Evolutionary conservation across 2,113 vertebrate genomes (phyloP), one percentile per base, ranked within the genome.

Genomic region (Crotophaga sulcirostris): DNA sequence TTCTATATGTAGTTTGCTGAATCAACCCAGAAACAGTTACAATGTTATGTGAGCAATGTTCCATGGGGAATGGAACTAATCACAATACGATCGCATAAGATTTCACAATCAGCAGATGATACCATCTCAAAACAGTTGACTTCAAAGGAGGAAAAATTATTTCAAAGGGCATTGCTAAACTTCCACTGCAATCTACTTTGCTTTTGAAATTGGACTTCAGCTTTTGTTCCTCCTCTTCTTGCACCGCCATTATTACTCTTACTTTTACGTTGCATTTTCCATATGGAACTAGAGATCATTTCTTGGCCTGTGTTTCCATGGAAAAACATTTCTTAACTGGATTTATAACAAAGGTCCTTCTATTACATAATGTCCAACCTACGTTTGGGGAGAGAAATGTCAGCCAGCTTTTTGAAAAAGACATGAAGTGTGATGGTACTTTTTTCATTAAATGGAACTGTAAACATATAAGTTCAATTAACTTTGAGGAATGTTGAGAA

Each of bases 101-200:
- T 91, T 84, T 86, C 69, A 78, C 19, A 77, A 93, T 94, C 72
- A 93, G 23, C 33, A 55, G 34, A 87, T 19, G 76, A 87, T 81
- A 95, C 63, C 4, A 40, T 83, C 70, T 80, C 19, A 69, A 54
- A 86, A 76, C 29, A 49, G 15, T 19, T 76, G 70, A 85, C 60
- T 89, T 92, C 64, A 87, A 92, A 94, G 38, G 62, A 78, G 11
- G 31, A 77, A 83, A 85, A 76, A 58, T 26, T 3, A 83, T 93
- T 93, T 93, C 28, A 88, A 74, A 88, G 66, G 7, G 2, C 33
- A 24, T 33, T 86, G n/a, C 18, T 88, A 77, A 79, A 58, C 5
- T 59, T 80, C 40, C 36, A n/a, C 18, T 51, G 28, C 7, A 83
- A 64, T 85, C 31, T 68, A 13, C 45, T 36, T 68, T 79, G 36